Conservation (phyloP, 2,797 vertebrate genomes). For the Eospalax fontanierii region DNA sequence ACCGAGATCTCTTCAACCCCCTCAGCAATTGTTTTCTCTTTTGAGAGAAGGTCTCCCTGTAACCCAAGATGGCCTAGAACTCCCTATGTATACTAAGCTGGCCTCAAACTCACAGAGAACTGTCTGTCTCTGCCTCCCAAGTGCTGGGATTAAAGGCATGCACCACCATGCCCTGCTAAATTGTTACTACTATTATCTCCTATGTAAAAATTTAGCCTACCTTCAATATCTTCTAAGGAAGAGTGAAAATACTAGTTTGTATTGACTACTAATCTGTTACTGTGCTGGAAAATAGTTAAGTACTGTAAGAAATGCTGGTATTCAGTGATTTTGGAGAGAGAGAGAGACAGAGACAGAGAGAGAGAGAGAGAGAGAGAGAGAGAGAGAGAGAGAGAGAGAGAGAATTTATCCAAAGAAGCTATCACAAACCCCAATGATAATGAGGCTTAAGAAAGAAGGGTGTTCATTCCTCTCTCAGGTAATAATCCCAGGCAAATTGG, state of each 20-base stretch:
- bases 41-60: too few relatives aligned
- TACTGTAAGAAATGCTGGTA: not conserved
- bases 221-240: not conserved
- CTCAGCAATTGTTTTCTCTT: not conserved
- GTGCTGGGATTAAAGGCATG: too few relatives aligned
- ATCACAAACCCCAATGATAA: not conserved
- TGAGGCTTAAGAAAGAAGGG: not conserved
- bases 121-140: too few relatives aligned
- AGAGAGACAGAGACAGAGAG: not conserved
- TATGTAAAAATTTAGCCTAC: not conserved
- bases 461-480: not conserved
- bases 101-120: too few relatives aligned
- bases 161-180: not conserved
- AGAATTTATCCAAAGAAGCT: not conserved
- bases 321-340: not conserved
- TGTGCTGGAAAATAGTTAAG: slow-evolving; percentile 50
- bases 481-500: not conserved
- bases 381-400: too few relatives aligned
- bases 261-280: not conserved
- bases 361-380: not conserved
- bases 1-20: too few relatives aligned
- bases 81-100: too few relatives aligned
- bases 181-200: not conserved
- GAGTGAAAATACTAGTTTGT: not conserved
- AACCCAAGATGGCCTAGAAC: too few relatives aligned